Evolutionary conservation across 2,113 vertebrate genomes (phyloP), one percentile per base, ranked within the genome.

Genomic region (Bubalus kerabau): DNA sequence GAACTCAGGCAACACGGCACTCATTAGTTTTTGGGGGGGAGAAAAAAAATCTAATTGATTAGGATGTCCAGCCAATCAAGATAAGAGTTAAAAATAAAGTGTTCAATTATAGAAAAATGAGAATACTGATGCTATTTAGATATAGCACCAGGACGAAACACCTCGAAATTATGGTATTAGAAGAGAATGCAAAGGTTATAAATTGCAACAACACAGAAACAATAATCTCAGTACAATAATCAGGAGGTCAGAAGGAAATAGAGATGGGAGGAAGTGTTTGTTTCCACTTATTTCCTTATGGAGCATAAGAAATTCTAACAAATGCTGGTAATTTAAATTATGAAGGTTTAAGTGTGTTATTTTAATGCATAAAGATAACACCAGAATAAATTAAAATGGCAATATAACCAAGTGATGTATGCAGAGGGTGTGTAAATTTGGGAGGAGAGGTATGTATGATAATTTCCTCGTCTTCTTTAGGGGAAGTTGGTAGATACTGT

Each of bases 391-490:
- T 87, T 90, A 85, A 91, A 96, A 76, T 30, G 93, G 78, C 32
- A 57, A 54, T 59, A 78, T 80, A 96, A 64, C 52, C 46, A 92
- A 60, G 24, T 76, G 80, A 50, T 71, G 19, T 60, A 64, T 52
- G 15, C 50, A 24, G 48, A 76, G 17, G 3, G 36, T 74, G 28
- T 62, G 19, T 94, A 64, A 81, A 96, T 93, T 96, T 93, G 52
- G 50, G 48, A 96, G 36, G 21, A 85, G 54, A 92, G 16, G 28
- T 92, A 10, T 36, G 3, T 54, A 46, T 50, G 26, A 32, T 87
- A 90, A 94, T 96, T 97, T 96, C 62, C 59, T 92, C 32, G 46
- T 80, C 52, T 93, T 86, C 43, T 50, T 93, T 90, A 57, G 3
- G 62, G 52, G 24, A 97, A 87, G 48, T 95, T 91, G 91, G 50